phyloP scores from a whole-genome alignment of 2,113 vertebrate genomes.

The Sula dactylatra region DNA sequence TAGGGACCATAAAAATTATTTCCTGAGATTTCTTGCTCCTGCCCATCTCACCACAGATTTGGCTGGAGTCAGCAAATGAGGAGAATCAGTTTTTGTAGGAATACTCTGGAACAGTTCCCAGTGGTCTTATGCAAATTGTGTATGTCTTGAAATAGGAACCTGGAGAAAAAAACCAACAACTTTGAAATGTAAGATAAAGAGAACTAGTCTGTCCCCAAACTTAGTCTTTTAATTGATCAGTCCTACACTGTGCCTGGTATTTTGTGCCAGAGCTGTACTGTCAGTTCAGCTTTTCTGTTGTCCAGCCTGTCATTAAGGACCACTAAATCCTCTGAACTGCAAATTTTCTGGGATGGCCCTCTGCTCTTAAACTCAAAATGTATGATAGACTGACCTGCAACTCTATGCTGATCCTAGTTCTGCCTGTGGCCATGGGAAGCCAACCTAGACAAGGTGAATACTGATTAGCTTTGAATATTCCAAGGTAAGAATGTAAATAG shows the following conservation, averaged over 20 bases:
- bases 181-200: neutral
- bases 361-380: neutral
- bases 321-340: neutral
- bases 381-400: neutral
- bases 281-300: neutral
- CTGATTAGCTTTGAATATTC: neutral
- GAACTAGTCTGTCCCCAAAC: neutral
- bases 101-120: neutral
- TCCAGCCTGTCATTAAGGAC: neutral
- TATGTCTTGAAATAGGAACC: neutral
- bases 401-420: neutral
- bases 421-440: neutral
- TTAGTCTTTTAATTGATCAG: neutral
- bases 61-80: neutral
- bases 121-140: neutral
- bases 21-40: neutral
- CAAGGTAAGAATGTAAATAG: neutral
- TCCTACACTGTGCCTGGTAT: neutral
- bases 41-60: neutral
- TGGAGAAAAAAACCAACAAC: neutral
- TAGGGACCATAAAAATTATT: neutral
- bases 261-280: neutral
- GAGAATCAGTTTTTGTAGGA: neutral
- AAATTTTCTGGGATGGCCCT: neutral
- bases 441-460: neutral